phyloP scores from a whole-genome alignment of 1,140 invertebrate species.

The Pseudomyrmex sp. region DNA sequence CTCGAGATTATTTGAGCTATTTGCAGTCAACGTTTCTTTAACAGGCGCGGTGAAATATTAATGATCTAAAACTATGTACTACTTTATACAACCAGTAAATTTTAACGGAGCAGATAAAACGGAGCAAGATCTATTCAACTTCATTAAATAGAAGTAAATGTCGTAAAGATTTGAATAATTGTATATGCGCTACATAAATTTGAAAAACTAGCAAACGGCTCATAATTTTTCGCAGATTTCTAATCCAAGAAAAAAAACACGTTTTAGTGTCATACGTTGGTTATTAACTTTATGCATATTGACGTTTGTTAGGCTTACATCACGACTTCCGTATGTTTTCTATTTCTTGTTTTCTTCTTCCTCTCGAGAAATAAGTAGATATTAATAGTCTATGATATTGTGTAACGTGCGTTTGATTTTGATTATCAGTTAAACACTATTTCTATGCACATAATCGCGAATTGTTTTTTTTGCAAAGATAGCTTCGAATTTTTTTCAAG shows the following conservation, averaged over 20 bases:
- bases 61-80: not conserved
- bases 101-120: not conserved
- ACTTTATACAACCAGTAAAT: not conserved
- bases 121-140: not conserved
- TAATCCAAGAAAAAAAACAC: conserved; percentile 52
- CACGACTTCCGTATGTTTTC: not conserved
- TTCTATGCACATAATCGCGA: not conserved
- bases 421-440: not conserved
- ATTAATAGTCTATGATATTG: not conserved
- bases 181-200: too few relatives aligned
- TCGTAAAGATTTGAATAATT: conserved; percentile 14
- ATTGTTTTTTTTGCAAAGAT: not conserved
- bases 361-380: not conserved
- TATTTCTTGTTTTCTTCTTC: not conserved
- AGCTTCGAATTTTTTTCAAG: not conserved
- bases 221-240: conserved; percentile 29
- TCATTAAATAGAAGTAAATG: not conserved
- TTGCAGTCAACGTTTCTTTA: conserved; percentile 50
- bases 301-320: not conserved
- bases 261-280: conserved; percentile 60
- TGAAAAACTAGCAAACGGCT: not conserved
- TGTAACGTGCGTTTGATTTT: not conserved
- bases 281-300: conserved; percentile 43
- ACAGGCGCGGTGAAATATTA: conserved; percentile 14
- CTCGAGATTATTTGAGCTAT: conserved; percentile 42